A percentile compares a stretch with the other conserved stretches of the same genome.
These are phyloP conservation scores for Prionchulus punctatus DNA, from an alignment of 2,888 invertebrate genomes.

Conservation along the genomic window DNA sequence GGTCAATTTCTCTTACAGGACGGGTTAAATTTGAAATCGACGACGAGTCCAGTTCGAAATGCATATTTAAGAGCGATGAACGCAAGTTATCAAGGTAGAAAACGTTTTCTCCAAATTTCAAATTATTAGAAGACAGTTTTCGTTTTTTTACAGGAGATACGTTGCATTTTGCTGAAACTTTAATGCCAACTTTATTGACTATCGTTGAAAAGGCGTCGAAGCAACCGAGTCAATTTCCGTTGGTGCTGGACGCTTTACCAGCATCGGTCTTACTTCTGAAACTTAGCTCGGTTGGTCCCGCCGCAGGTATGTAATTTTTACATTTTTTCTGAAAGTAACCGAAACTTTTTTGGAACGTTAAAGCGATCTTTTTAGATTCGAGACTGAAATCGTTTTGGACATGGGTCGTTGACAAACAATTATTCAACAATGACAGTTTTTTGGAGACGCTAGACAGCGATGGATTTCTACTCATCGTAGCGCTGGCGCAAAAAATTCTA, in stretches of 20 bases:
- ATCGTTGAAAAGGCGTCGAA: constrained; percentile 1
- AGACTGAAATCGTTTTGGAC: neutral
- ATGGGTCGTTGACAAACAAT: neutral
- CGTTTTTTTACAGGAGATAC: neutral
- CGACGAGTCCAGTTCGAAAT: neutral
- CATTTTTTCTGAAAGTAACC: neutral
- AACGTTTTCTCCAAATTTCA: no score
- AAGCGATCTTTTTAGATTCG: neutral
- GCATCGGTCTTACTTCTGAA: constrained; percentile 1
- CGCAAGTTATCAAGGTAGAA: neutral
- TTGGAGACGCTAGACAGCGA: neutral
- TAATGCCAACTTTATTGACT: neutral
- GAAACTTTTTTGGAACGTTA: no score
- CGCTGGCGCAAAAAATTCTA: neutral
- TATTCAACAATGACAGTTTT: neutral
- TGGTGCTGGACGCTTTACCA: neutral
- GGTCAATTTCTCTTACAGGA: neutral
- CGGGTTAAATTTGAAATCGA: neutral
- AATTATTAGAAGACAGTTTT: neutral
- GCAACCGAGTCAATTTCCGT: neutral
- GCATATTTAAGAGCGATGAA: neutral
- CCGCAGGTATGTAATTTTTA: neutral
- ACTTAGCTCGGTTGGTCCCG: neutral
- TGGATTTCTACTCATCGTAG: neutral
- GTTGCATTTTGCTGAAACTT: neutral